phyloP scores from a whole-genome alignment of 2,797 vertebrate genomes.

The Cheirogaleus major region DNA sequence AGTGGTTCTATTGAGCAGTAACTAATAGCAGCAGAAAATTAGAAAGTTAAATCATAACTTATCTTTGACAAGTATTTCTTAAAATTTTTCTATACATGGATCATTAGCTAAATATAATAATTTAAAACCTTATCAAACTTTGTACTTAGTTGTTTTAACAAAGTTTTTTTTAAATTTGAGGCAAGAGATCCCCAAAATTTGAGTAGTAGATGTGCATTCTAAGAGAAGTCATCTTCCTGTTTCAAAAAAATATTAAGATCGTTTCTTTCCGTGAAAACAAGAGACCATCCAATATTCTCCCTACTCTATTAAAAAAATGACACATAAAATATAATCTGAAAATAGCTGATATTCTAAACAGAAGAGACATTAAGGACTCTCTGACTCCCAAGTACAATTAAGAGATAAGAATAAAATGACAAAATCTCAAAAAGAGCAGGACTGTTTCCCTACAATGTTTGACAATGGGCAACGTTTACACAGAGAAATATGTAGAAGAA shows the following conservation, averaged over 20 bases:
- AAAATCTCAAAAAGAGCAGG: neutral
- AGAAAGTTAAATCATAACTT: neutral
- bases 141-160: neutral
- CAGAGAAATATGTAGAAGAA: neutral
- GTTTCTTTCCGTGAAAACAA: conserved; percentile 41
- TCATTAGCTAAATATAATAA: conserved; percentile 33
- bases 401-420: neutral
- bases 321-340: neutral
- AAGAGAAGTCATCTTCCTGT: neutral
- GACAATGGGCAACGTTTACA: neutral
- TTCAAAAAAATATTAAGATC: neutral
- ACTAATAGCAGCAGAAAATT: conserved; percentile 22
- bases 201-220: neutral
- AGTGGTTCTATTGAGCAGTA: neutral
- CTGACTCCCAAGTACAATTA: neutral
- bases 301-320: neutral
- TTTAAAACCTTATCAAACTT: neutral
- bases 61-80: neutral
- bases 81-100: neutral
- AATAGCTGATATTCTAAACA: neutral
- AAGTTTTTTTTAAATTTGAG: neutral
- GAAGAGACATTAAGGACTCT: neutral
- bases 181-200: neutral
- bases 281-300: conserved; percentile 8
- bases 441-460: neutral